Conservation (phyloP, 2,888 invertebrate genomes). For the Tinea semifulvella region DNA sequence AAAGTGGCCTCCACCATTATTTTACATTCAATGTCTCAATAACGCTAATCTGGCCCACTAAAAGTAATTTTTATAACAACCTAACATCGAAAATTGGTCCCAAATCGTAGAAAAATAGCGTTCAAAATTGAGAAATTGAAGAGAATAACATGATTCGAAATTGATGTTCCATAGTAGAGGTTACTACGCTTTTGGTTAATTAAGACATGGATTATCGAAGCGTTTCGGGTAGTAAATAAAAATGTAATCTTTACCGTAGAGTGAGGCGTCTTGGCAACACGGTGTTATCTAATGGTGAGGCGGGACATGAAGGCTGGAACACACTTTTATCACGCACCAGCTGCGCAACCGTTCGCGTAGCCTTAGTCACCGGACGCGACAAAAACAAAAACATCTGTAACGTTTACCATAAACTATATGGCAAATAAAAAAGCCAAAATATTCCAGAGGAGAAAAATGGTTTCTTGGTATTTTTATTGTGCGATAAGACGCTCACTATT, state of each 20-base stretch:
- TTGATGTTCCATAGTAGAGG: slow-evolving; percentile 2
- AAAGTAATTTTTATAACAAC: background rate
- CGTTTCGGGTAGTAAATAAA: slow-evolving; percentile 64
- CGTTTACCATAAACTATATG: too few relatives aligned
- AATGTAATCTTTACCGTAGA: slow-evolving; percentile 55
- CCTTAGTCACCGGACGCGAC: too few relatives aligned
- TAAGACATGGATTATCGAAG: slow-evolving; percentile 66
- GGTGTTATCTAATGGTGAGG: slow-evolving; percentile 55
- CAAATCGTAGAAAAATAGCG: slow-evolving; percentile 16
- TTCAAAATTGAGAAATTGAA: slow-evolving; percentile 15
- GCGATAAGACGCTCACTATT: too few relatives aligned
- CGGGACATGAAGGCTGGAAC: slow-evolving; percentile 48
- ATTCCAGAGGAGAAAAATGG: too few relatives aligned
- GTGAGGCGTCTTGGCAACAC: slow-evolving; percentile 57
- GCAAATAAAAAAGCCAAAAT: too few relatives aligned
- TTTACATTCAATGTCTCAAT: slow-evolving; percentile 5
- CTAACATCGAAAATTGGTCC: background rate
- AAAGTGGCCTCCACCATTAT: slow-evolving; percentile 39
- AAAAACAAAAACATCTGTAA: too few relatives aligned
- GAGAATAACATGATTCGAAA: background rate
- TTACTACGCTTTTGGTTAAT: slow-evolving; percentile 57
- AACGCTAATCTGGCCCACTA: slow-evolving; percentile 7
- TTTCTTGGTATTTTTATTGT: too few relatives aligned
- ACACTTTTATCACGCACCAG: slow-evolving; percentile 61
- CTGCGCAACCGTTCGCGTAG: too few relatives aligned